phyloP scores from a whole-genome alignment of 2,113 vertebrate genomes.

The Rhineura floridana region DNA sequence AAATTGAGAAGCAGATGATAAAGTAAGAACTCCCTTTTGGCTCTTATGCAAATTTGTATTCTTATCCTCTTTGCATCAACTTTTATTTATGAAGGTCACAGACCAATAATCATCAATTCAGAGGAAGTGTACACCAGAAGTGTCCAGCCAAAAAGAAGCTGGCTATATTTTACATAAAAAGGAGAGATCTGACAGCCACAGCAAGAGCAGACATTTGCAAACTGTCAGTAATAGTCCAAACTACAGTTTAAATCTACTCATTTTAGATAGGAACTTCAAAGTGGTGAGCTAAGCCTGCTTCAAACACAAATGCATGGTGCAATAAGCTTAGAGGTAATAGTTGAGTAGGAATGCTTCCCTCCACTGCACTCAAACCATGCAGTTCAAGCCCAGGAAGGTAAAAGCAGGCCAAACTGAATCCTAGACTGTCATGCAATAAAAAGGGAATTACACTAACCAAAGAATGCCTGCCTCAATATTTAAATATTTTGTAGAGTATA shows the following conservation, averaged over 20 bases:
- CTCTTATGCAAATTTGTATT: too few relatives aligned
- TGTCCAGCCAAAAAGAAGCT: neutral
- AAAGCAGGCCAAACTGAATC: neutral
- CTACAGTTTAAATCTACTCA: neutral
- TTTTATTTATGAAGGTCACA: too few relatives aligned
- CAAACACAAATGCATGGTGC: neutral
- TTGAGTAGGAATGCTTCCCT: neutral
- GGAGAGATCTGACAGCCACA: neutral
- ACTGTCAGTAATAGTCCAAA: neutral
- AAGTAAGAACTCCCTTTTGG: too few relatives aligned
- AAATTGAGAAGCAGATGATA: too few relatives aligned
- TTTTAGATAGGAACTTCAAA: neutral
- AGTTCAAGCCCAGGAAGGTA: neutral
- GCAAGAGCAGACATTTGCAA: neutral
- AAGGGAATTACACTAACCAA: neutral
- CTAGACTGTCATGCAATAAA: neutral
- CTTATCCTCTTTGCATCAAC: too few relatives aligned
- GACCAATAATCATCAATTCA: too few relatives aligned
- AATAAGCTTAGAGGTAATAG: neutral
- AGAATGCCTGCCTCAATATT: neutral
- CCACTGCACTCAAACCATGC: neutral
- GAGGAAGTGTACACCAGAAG: neutral
- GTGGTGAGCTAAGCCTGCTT: neutral
- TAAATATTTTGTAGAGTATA: neutral
- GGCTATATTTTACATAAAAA: neutral